A percentile compares a stretch with the other conserved stretches of the same genome.
phyloP scores from a whole-genome alignment of 2,113 vertebrate genomes.

The Ictidomys tridecemlineatus region DNA sequence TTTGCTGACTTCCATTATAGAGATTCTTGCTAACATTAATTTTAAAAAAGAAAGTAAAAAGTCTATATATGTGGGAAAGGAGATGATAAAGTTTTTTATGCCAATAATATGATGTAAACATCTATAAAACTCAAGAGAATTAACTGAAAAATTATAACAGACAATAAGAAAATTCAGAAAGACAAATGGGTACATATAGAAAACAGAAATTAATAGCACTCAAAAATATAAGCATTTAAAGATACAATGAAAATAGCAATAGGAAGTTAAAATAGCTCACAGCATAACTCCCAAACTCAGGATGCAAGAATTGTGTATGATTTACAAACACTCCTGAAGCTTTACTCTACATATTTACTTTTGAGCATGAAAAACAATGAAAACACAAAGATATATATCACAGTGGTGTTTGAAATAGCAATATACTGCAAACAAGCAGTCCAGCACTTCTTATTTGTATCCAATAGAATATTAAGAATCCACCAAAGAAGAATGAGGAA shows the following conservation, averaged over 20 bases:
- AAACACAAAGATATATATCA: conserved; percentile 2
- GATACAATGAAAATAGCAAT: not conserved
- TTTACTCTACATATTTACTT: not conserved
- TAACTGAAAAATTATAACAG: not conserved
- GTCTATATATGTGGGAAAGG: not conserved
- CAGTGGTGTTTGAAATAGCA: not conserved
- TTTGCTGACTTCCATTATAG: not conserved
- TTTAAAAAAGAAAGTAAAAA: not conserved
- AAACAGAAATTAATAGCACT: not conserved
- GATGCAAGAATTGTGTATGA: not conserved
- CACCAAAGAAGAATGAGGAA: not conserved
- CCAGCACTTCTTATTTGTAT: not conserved
- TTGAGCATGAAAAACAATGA: not conserved
- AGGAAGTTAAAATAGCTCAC: not conserved
- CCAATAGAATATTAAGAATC: not conserved
- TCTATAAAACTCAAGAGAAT: not conserved
- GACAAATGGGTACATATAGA: not conserved
- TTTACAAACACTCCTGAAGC: not conserved
- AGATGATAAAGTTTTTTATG: not conserved
- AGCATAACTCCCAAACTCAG: not conserved
- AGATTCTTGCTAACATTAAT: not conserved
- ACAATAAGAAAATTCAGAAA: conserved; percentile 6
- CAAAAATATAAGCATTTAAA: not conserved
- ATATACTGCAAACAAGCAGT: not conserved
- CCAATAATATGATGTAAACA: not conserved